Base-by-base conservation (phyloP, 2,797 vertebrate genomes). In the Pipistrellus kuhlii region DNA sequence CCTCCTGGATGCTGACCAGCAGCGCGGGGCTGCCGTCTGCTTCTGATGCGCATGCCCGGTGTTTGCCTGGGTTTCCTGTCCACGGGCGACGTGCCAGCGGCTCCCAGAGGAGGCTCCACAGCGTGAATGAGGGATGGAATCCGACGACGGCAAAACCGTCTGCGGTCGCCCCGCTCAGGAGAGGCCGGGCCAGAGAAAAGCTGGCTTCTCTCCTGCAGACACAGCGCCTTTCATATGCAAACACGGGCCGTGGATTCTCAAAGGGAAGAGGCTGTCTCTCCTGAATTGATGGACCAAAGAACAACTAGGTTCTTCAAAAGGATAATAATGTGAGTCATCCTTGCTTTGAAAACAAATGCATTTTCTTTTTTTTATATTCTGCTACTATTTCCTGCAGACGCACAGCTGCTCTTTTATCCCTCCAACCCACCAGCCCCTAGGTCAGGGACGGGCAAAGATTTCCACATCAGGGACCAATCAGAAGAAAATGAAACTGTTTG, bases 291-390 rank as follows among this genome's bases (percentile, higher is more conserved):
- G 62, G 69, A 73, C 64, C 23, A 1, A 30, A 44, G 55, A 82
- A 46, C 7, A 96, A 48, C 17, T 8, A 6, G 41, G 41, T 92
- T 76, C 41, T 73, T 91, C 83, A 57, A 73, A 90, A 77, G 48
- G 84, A 51, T 78, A 51, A 66, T 69, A 53, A 64, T 27, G 48
- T 90, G 88, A 89, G 69, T 89, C 84, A 93, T 80, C 57, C 44
- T 77, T 38, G 41, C 71, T 75, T 32, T 30, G 0, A 55, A 81
- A 85, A 59, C 57, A 59, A 27, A 59, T 59, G 57, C 12, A 14
- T 64, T 78, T 18, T 1, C 8, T 62, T 18, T 1, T 10, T 78
- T 30, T 69, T 35, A 64, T 55, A 55, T 17, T 38, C 62, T 32
- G 25, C 7, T 64, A 41, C 44, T 57, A 1, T 71, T 95, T 76